phyloP scores from a whole-genome alignment of 2,797 vertebrate species.

The Pristis pectinata region DNA sequence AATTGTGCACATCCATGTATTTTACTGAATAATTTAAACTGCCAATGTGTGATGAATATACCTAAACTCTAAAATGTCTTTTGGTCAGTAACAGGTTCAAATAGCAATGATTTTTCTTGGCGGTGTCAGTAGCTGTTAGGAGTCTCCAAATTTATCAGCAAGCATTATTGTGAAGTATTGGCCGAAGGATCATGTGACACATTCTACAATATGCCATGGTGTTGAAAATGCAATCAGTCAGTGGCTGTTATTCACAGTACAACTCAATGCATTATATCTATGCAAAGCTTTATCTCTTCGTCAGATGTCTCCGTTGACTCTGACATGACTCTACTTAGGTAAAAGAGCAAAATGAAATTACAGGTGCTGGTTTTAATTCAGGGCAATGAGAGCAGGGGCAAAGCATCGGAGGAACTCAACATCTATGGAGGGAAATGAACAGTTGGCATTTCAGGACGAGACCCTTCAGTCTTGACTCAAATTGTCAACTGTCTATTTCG shows the following conservation, averaged over 20 bases:
- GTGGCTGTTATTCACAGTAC: background rate
- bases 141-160: background rate
- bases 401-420: too few relatives aligned
- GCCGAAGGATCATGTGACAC: background rate
- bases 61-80: background rate
- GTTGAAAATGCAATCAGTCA: background rate
- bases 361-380: background rate
- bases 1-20: background rate
- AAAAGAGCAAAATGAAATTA: background rate
- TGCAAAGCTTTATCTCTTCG: background rate
- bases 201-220: background rate
- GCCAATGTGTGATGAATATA: background rate
- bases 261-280: background rate
- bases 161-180: background rate
- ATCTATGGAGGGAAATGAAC: too few relatives aligned
- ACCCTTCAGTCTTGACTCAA: too few relatives aligned
- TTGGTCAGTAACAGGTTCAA: background rate
- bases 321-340: background rate
- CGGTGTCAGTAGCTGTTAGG: background rate
- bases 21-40: conserved; percentile 1
- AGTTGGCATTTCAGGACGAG: too few relatives aligned
- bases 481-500: too few relatives aligned
- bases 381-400: background rate
- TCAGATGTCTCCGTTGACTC: background rate
- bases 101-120: background rate